A percentile compares a stretch with the other conserved stretches of the same genome.
phyloP scores from a whole-genome alignment of 2,888 invertebrate species.

The Helleia helle region DNA sequence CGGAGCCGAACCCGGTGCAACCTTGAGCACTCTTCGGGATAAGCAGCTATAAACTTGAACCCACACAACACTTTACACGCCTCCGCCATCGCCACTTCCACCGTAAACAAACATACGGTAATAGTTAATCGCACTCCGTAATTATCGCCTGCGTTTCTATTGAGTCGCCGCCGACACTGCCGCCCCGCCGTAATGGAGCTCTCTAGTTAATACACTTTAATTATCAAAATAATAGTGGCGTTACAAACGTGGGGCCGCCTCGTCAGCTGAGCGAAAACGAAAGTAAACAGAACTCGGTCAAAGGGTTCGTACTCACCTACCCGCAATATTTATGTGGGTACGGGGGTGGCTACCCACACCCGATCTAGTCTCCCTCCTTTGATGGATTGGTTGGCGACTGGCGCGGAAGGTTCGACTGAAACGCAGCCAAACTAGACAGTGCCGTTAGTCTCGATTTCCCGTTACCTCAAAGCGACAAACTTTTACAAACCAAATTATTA shows the following conservation, averaged over 20 bases:
- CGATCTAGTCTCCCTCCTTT: conserved; percentile 66
- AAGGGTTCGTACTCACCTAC: conserved; percentile 74
- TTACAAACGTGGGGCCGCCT: conserved; percentile 55
- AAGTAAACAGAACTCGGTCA: conserved; percentile 76
- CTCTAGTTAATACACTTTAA: conserved; percentile 58
- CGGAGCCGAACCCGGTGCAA: conserved; percentile 67
- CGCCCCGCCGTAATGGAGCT: conserved; percentile 19
- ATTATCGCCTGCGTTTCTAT: neutral
- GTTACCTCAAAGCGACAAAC: conserved; percentile 47
- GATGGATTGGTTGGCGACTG: conserved; percentile 73
- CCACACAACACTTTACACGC: conserved; percentile 13
- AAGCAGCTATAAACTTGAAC: conserved; percentile 32
- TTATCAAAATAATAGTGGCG: conserved; percentile 70
- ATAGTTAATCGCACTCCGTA: neutral
- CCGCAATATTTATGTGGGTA: conserved; percentile 74
- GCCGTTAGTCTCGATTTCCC: conserved; percentile 62
- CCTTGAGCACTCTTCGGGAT: conserved; percentile 59
- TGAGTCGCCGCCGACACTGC: neutral
- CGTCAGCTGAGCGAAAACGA: conserved; percentile 75
- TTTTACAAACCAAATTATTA: conserved; percentile 58
- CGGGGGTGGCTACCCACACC: conserved; percentile 58
- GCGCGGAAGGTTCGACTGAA: conserved; percentile 64
- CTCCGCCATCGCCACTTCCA: neutral
- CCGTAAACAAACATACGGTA: neutral
- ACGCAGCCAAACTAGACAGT: conserved; percentile 56